A percentile compares a stretch with the other conserved stretches of the same genome.
Evolutionary conservation across 2,113 vertebrate genomes (phyloP).

Genomic region (Pedetes capensis): DNA sequence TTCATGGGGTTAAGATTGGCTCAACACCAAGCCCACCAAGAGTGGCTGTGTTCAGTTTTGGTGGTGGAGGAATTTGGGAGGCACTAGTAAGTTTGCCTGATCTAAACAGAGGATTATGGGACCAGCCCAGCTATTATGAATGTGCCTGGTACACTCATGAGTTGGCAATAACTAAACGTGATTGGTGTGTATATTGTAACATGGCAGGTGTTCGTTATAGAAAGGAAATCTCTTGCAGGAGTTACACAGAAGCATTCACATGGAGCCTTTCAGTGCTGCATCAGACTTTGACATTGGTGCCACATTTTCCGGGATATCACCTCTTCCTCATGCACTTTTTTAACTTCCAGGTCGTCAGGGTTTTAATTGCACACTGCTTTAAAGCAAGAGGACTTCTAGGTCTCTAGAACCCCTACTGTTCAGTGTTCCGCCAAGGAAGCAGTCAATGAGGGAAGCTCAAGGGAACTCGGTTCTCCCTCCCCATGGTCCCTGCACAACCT

Average conservation of each 20-base stretch:
- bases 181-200: neutral
- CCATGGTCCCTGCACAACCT: neutral
- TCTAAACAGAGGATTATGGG: neutral
- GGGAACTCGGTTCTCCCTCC: neutral
- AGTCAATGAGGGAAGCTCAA: neutral
- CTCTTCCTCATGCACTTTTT: neutral
- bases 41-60: neutral
- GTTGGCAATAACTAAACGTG: neutral
- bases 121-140: neutral
- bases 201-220: neutral
- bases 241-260: neutral
- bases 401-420: neutral
- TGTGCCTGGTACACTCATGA: neutral
- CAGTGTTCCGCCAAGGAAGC: neutral
- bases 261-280: no score
- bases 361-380: slow-evolving; percentile 11
- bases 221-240: neutral
- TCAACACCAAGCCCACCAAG: neutral
- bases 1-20: neutral
- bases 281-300: neutral
- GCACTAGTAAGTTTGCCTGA: no score
- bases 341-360: neutral
- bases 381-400: no score
- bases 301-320: neutral
- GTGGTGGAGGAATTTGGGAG: neutral